Base-by-base conservation (phyloP, 2,113 vertebrate genomes). In the Chitala chitala region DNA sequence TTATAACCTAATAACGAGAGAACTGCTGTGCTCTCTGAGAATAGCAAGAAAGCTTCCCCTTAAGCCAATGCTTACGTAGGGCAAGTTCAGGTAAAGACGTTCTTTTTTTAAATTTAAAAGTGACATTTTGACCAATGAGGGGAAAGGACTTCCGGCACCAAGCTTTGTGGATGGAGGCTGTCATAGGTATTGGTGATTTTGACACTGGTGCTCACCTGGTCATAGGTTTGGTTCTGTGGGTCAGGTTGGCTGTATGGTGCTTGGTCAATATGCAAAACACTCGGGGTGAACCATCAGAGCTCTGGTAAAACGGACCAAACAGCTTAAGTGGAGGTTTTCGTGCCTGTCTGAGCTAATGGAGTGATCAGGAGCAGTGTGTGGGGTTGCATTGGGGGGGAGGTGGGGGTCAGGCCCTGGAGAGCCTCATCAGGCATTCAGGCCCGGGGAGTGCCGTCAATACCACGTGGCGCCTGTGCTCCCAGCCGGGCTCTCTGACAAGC, bases 381-480 rank as follows among this genome's bases (percentile, higher is more conserved):
- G 76, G 64, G 36, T 15, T 3, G 64, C 38, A 10, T 76, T 81
- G 82, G 84, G 51, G 84, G 76, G 78, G 53, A 24, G 7, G 29
- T 24, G 1, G 46, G 29, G 26, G 42, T 2, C 26, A 90, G 93
- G 90, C 92, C 92, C 91, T 87, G 87, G 90, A 94, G 93, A 95
- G 93, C 91, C 93, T 96, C 94, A 95, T 96, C 92, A 90, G 88
- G 91, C 94, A 96, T 96, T 95, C 95, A 94, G 94, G 91, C 92
- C 82, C 79, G 36, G 89, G 91, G 88, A 72, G 89, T 89, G 89
- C 90, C 91, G 88, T 97, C 95, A 88, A 96, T 97, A 95, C 87
- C 76, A 83, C 76, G 82, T 98, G 96, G 95, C 94, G 94, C 95
- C 95, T 94, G 20, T 77, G 81, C 87, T 92, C 92, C 90, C 80